These are phyloP conservation scores for Thomomys bottae DNA, from an alignment of 2,113 vertebrate genomes.

Conservation along the genomic window DNA sequence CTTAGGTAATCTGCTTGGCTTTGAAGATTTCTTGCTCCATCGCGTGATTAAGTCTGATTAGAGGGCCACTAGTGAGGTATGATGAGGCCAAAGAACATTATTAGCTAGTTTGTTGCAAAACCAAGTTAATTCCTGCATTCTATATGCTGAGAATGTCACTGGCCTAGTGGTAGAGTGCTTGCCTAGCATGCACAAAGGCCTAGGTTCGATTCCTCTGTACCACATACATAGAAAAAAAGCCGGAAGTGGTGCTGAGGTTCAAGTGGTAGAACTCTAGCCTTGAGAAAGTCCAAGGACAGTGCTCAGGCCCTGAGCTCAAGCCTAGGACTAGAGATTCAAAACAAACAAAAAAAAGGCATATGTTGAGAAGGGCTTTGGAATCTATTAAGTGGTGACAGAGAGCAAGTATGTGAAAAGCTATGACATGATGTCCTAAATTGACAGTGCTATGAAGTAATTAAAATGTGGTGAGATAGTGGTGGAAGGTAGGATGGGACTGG, in stretches of 20 bases:
- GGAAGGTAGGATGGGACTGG: accelerated
- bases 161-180: too few species aligned
- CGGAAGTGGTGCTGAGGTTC: too few species aligned
- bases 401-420: background rate
- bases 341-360: background rate
- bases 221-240: too few species aligned
- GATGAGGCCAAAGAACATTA: background rate
- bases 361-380: background rate
- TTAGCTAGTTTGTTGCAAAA: background rate
- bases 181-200: too few species aligned
- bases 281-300: too few species aligned
- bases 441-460: background rate
- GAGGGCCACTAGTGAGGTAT: background rate
- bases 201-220: too few species aligned
- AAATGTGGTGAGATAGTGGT: background rate
- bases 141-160: background rate
- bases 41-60: background rate
- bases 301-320: too few species aligned
- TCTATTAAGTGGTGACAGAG: conserved; percentile 1
- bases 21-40: background rate
- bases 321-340: too few species aligned
- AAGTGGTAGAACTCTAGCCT: too few species aligned
- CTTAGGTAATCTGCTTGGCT: background rate
- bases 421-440: background rate
- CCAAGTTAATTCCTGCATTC: conserved; percentile 8